phyloP scores from a whole-genome alignment of 2,888 invertebrate species.

The Apodemia mormo region DNA sequence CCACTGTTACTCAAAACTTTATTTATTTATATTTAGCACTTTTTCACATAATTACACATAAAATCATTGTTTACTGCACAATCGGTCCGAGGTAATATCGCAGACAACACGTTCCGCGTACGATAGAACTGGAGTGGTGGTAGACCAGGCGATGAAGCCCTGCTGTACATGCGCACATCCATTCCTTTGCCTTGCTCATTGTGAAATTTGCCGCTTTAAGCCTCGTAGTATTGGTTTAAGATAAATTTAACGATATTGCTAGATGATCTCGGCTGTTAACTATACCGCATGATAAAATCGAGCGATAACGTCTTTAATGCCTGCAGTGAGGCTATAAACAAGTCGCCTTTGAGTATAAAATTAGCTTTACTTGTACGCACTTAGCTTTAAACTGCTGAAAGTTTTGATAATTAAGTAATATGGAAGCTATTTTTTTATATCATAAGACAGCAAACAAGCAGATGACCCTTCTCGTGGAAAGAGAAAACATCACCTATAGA shows the following conservation, averaged over 20 bases:
- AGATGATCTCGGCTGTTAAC: constrained; percentile 39
- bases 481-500: no score
- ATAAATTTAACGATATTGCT: constrained; percentile 57
- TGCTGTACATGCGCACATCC: constrained; percentile 70
- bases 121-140: constrained; percentile 60
- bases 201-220: constrained; percentile 64
- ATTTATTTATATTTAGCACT: constrained; percentile 1
- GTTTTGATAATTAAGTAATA: not conserved
- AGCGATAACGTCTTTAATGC: constrained; percentile 25
- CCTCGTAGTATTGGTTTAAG: constrained; percentile 61
- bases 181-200: constrained; percentile 57
- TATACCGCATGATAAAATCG: constrained; percentile 37
- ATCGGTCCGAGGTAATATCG: constrained; percentile 42
- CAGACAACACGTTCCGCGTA: constrained; percentile 51
- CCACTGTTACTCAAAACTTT: not conserved
- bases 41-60: constrained; percentile 23
- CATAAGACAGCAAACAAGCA: no score
- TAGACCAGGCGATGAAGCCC: constrained; percentile 50
- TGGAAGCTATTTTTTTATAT: not conserved
- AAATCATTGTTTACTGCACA: constrained; percentile 41
- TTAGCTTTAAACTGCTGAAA: not conserved
- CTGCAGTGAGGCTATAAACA: constrained; percentile 9
- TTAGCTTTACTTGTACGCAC: not conserved
- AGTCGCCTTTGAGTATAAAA: constrained; percentile 16
- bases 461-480: no score